Conservation (phyloP, 2,888 invertebrate genomes). For the Lithophane semibrunnea region DNA sequence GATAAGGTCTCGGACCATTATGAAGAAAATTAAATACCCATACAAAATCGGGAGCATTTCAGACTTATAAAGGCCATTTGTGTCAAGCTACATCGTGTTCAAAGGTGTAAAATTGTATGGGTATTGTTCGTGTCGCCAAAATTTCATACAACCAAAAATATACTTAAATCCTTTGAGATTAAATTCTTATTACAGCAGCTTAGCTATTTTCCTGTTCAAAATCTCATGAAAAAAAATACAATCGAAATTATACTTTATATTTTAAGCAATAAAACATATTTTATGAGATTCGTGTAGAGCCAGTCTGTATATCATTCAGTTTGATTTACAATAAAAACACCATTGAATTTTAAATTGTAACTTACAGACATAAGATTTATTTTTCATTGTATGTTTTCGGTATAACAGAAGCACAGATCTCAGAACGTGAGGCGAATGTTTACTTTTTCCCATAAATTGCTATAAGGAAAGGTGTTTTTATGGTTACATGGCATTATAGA, state of each 20-base stretch:
- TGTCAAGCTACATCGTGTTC: slow-evolving; percentile 71
- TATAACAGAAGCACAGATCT: slow-evolving; percentile 72
- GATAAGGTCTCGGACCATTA: slow-evolving; percentile 56
- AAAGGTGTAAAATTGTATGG: slow-evolving; percentile 78
- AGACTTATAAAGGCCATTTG: slow-evolving; percentile 70
- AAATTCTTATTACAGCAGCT: slow-evolving; percentile 25
- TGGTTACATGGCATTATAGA: slow-evolving; percentile 67
- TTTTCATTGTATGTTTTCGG: slow-evolving; percentile 38
- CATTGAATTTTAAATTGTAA: slow-evolving; percentile 47
- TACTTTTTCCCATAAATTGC: slow-evolving; percentile 69
- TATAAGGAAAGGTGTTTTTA: slow-evolving; percentile 72
- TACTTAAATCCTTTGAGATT: slow-evolving; percentile 28
- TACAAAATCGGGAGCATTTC: slow-evolving; percentile 74
- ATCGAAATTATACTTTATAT: slow-evolving; percentile 48
- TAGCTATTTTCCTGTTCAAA: slow-evolving; percentile 31
- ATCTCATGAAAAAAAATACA: slow-evolving; percentile 25
- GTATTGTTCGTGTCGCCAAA: slow-evolving; percentile 72
- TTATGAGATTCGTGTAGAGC: slow-evolving; percentile 14
- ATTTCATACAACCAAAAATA: slow-evolving; percentile 31
- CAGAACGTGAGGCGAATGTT: slow-evolving; percentile 75
- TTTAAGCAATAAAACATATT: slow-evolving; percentile 45
- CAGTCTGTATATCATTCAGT: slow-evolving; percentile 30
- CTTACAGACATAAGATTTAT: slow-evolving; percentile 20
- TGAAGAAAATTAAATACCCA: slow-evolving; percentile 73
- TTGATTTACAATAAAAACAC: slow-evolving; percentile 9